phyloP scores from a whole-genome alignment of 64 coral and sea anemone genomes.

The Actinia equina region DNA sequence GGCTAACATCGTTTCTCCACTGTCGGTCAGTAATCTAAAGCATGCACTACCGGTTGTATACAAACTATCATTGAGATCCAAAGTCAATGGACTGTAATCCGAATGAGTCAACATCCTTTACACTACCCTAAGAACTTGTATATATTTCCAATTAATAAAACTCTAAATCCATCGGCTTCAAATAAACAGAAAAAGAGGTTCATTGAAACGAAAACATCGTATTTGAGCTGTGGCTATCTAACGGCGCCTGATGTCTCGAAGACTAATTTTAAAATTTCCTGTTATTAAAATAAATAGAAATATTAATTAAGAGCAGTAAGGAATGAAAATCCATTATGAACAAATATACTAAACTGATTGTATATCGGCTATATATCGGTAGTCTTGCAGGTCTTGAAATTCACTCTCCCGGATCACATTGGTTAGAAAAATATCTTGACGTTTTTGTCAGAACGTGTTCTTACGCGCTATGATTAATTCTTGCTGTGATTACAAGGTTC shows the following conservation, averaged over 20 bases:
- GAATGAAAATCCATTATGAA: background rate
- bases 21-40: no score
- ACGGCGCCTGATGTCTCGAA: background rate
- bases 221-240: background rate
- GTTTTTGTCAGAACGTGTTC: background rate
- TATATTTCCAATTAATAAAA: background rate
- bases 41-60: no score
- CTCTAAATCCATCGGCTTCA: no score
- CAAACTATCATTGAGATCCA: background rate
- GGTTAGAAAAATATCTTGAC: background rate
- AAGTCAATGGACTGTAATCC: background rate
- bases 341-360: background rate
- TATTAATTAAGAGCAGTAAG: background rate
- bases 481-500: background rate
- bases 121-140: background rate
- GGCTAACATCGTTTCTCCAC: no score
- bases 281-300: background rate
- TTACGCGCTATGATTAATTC: background rate
- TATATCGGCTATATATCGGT: background rate
- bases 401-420: background rate
- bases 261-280: background rate
- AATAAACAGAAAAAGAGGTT: background rate
- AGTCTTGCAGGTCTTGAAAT: background rate
- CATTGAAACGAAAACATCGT: background rate
- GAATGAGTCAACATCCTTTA: background rate